Evolutionary conservation across 64 coral and sea anemone genomes (phyloP).

Genomic region (Montipora sp.): DNA sequence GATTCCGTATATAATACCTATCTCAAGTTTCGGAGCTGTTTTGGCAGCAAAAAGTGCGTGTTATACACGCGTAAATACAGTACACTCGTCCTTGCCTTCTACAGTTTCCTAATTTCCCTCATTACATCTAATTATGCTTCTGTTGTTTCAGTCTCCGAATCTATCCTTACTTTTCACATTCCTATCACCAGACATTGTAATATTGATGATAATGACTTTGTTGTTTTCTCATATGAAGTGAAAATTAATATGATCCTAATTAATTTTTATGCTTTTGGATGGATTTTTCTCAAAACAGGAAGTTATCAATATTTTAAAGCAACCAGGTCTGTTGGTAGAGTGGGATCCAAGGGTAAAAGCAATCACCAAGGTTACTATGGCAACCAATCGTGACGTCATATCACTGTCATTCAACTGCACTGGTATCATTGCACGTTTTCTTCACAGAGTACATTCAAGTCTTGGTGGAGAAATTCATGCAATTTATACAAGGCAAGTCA

Average conservation of each 20-base stretch:
- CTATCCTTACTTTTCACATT: too few relatives aligned
- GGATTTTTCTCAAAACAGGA: not conserved
- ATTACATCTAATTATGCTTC: too few relatives aligned
- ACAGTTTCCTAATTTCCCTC: too few relatives aligned
- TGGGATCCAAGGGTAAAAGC: constrained; percentile 60
- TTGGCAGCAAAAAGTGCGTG: too few relatives aligned
- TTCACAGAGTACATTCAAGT: not conserved
- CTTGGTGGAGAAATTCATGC: constrained; percentile 51
- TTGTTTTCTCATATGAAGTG: too few relatives aligned
- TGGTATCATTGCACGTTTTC: constrained; percentile 8
- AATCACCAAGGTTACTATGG: constrained; percentile 29
- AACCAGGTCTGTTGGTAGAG: constrained; percentile 15
- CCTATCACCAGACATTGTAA: too few relatives aligned
- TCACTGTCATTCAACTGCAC: constrained; percentile 30
- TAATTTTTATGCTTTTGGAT: not conserved
- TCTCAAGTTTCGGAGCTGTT: too few relatives aligned
- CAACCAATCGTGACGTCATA: constrained; percentile 46
- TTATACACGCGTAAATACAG: too few relatives aligned
- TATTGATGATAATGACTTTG: too few relatives aligned
- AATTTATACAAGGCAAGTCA: constrained; percentile 64
- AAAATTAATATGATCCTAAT: not conserved
- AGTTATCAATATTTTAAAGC: constrained; percentile 30
- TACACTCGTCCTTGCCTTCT: too few relatives aligned
- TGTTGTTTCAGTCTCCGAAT: too few relatives aligned
- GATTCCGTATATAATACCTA: too few relatives aligned